These are phyloP conservation scores for Lithosia quadra DNA, from an alignment of 2,888 invertebrate species.

Conservation along the genomic window DNA sequence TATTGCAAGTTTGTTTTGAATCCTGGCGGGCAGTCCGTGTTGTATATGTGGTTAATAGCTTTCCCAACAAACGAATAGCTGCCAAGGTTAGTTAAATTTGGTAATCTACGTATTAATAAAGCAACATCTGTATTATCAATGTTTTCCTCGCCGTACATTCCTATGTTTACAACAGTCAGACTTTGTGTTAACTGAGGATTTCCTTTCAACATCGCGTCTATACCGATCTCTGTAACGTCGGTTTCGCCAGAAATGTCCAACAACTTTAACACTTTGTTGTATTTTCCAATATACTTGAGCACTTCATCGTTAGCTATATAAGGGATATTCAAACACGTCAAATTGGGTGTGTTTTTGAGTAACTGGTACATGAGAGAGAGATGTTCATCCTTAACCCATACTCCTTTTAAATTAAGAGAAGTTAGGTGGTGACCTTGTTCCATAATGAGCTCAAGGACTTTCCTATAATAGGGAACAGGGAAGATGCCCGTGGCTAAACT, in stretches of 20 bases:
- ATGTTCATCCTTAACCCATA: constrained; percentile 91
- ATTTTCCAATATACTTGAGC: constrained; percentile 86
- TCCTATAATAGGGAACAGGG: constrained; percentile 90
- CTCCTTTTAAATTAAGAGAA: constrained; percentile 90
- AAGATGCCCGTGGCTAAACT: constrained; percentile 90
- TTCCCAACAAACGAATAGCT: constrained; percentile 90
- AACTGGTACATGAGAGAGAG: constrained; percentile 88
- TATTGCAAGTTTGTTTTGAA: constrained; percentile 89
- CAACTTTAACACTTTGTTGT: constrained; percentile 86
- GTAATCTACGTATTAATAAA: constrained; percentile 87
- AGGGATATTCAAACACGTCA: constrained; percentile 89
- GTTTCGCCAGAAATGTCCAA: constrained; percentile 91
- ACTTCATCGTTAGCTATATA: constrained; percentile 91
- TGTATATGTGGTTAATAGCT: constrained; percentile 86
- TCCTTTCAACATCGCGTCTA: constrained; percentile 86
- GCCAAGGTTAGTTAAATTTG: constrained; percentile 88
- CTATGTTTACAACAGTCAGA: constrained; percentile 89
- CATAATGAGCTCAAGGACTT: constrained; percentile 89
- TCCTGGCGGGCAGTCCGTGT: constrained; percentile 81
- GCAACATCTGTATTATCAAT: constrained; percentile 89
- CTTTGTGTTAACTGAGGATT: constrained; percentile 84
- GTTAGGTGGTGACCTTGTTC: constrained; percentile 89
- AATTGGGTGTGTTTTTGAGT: constrained; percentile 86
- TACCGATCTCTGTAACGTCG: constrained; percentile 89
- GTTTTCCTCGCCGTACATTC: constrained; percentile 90